These are phyloP conservation scores for Conus betulinus DNA, from an alignment of 1,140 invertebrate species.

Conservation along the genomic window DNA sequence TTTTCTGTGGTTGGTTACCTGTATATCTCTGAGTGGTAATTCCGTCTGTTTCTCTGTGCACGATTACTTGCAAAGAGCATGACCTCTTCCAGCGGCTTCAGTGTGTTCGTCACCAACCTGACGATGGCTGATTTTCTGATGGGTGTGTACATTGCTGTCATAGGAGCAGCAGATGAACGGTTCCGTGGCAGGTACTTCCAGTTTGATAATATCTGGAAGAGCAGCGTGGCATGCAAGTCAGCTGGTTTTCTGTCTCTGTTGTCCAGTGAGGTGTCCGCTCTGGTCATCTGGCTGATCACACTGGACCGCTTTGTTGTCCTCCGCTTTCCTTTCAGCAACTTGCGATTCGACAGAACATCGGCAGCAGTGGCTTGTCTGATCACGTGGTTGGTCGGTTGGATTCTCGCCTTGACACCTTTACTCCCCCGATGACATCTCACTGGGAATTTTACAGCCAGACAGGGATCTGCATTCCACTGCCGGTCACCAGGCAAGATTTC, in stretches of 20 bases:
- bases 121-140: constrained; percentile 35
- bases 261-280: constrained; percentile 37
- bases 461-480: constrained; percentile 50
- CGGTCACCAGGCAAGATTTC: constrained; percentile 34
- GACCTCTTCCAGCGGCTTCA: constrained; percentile 42
- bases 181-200: constrained; percentile 53
- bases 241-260: constrained; percentile 36
- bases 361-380: constrained; percentile 23
- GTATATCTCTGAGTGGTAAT: constrained; percentile 50
- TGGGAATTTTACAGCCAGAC: constrained; percentile 54
- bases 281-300: constrained; percentile 52
- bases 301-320: constrained; percentile 36
- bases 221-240: not conserved
- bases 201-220: constrained; percentile 6
- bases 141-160: constrained; percentile 29
- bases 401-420: constrained; percentile 24
- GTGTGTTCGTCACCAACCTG: constrained; percentile 48
- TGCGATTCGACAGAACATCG: constrained; percentile 28
- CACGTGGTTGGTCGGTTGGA: constrained; percentile 8
- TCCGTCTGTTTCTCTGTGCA: constrained; percentile 13
- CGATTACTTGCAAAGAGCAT: constrained; percentile 23
- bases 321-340: constrained; percentile 15
- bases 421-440: constrained; percentile 25
- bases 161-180: constrained; percentile 30
- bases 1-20: constrained; percentile 47